Evolutionary conservation across 2,113 vertebrate species (phyloP).

Genomic region (Cichladusa arquata): DNA sequence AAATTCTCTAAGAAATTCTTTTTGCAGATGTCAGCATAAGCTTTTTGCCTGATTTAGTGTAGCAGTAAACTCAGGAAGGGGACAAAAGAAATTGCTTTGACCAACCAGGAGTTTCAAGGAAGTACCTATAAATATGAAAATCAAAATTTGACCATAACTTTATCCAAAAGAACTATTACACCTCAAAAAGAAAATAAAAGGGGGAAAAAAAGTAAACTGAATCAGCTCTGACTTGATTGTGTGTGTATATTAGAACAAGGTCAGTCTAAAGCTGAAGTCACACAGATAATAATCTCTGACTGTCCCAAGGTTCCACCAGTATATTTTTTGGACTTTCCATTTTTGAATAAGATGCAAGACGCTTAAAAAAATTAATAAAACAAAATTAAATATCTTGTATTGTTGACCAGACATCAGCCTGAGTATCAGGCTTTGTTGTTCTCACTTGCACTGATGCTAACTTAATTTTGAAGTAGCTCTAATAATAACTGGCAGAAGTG

Average conservation of each 20-base stretch:
- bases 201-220: background rate
- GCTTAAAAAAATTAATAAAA: background rate
- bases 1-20: slow-evolving; percentile 62
- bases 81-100: slow-evolving; percentile 13
- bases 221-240: background rate
- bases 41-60: slow-evolving; percentile 34
- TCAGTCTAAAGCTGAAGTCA: background rate
- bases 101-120: background rate
- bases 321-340: background rate
- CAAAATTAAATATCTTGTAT: background rate
- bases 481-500: background rate
- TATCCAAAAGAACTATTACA: background rate
- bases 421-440: background rate
- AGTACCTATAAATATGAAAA: background rate
- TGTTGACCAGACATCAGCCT: background rate
- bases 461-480: slow-evolving; percentile 24
- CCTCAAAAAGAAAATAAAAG: background rate
- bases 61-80: slow-evolving; percentile 42
- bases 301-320: background rate
- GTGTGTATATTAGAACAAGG: background rate
- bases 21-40: slow-evolving; percentile 72
- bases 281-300: background rate
- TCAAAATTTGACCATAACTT: background rate
- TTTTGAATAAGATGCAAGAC: background rate
- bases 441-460: background rate